Conservation (phyloP, 2,113 vertebrate species). For the Connochaetes taurinus region DNA sequence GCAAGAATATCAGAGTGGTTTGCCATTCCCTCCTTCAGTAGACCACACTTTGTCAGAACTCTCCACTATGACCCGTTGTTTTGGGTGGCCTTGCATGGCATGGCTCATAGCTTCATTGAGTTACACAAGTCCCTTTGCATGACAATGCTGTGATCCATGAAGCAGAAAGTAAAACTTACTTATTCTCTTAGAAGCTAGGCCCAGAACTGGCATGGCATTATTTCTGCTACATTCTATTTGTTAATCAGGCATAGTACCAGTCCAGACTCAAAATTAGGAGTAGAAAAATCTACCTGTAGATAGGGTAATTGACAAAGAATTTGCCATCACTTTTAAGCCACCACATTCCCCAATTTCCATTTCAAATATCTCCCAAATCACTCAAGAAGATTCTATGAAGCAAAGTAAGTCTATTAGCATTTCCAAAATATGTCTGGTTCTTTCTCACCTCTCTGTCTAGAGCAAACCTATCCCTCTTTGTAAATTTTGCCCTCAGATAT, state of each 20-base stretch:
- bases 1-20: not conserved
- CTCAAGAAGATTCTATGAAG: not conserved
- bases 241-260: not conserved
- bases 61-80: not conserved
- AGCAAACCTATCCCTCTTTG: not conserved
- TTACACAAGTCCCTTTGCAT: not conserved
- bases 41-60: not conserved
- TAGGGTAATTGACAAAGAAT: not conserved
- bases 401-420: not conserved
- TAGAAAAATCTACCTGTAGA: not conserved
- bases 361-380: not conserved
- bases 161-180: not conserved
- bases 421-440: not conserved
- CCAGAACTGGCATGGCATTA: not conserved
- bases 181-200: not conserved
- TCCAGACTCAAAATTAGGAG: not conserved
- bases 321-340: not conserved
- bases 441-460: not conserved
- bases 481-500: not conserved
- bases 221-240: not conserved
- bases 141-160: not conserved
- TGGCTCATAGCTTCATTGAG: not conserved
- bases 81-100: not conserved
- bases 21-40: not conserved
- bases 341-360: not conserved